Evolutionary conservation across 1,140 invertebrate genomes (phyloP).

Genomic region (Brachionus asplanchnoidis): DNA sequence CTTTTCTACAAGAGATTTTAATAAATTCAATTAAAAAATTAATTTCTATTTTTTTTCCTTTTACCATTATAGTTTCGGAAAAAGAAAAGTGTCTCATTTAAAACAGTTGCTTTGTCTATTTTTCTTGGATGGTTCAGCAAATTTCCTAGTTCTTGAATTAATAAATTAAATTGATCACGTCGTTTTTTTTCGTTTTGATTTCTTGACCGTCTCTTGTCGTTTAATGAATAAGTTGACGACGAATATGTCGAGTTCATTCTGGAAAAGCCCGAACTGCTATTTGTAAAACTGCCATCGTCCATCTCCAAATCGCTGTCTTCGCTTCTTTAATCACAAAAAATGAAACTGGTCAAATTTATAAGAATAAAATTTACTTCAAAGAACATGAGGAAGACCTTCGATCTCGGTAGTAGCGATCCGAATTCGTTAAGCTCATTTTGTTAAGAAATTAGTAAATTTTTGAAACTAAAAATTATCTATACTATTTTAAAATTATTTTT

Average conservation of each 20-base stretch:
- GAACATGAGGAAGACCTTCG: constrained; percentile 36
- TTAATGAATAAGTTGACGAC: constrained; percentile 4
- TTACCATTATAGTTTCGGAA: constrained; percentile 39
- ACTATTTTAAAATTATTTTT: not conserved
- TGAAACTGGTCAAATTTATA: too few relatives aligned
- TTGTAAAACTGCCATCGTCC: constrained; percentile 34
- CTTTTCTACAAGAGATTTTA: not conserved
- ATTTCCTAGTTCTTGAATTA: constrained; percentile 34
- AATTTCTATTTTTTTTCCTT: not conserved
- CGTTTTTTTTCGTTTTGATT: constrained; percentile 41
- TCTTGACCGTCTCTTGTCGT: constrained; percentile 30
- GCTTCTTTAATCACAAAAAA: not conserved
- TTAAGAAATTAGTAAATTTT: not conserved
- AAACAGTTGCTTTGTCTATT: constrained; percentile 38
- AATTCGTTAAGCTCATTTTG: not conserved
- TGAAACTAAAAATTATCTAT: not conserved
- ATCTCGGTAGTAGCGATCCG: not conserved
- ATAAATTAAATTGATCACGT: constrained; percentile 35
- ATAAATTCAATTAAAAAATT: not conserved
- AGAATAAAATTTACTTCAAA: not conserved
- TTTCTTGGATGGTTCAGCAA: constrained; percentile 39
- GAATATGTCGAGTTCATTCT: constrained; percentile 26
- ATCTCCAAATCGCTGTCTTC: constrained; percentile 36
- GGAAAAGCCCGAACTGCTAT: constrained; percentile 8
- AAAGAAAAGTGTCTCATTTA: constrained; percentile 37